phyloP scores from a whole-genome alignment of 2,113 vertebrate genomes.

The Butastur rufipennis region DNA sequence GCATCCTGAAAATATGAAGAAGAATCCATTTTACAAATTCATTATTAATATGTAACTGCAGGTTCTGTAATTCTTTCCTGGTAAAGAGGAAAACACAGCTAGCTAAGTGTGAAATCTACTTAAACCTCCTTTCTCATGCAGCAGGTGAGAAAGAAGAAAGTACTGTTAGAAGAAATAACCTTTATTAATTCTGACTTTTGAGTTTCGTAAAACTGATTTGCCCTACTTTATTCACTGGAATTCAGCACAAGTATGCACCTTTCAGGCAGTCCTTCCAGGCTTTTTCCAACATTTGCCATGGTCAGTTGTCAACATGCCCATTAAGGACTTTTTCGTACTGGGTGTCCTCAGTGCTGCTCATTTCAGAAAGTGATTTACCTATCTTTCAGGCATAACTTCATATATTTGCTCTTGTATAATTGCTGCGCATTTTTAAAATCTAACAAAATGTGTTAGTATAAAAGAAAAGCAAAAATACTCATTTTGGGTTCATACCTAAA shows the following conservation, averaged over 20 bases:
- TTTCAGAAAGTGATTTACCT: not conserved
- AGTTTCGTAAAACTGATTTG: not conserved
- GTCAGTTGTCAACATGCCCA: not conserved
- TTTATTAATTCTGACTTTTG: not conserved
- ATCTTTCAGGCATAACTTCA: not conserved
- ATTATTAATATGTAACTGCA: not conserved
- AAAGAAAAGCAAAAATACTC: not conserved
- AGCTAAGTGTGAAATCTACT: not conserved
- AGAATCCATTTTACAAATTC: not conserved
- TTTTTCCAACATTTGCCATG: not conserved
- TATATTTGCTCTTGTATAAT: not conserved
- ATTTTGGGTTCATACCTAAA: not conserved
- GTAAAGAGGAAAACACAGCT: not conserved
- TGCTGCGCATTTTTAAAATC: not conserved
- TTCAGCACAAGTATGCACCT: not conserved
- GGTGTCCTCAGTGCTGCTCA: not conserved
- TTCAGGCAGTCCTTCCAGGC: not conserved
- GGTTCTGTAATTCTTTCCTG: not conserved
- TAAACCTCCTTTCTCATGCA: not conserved
- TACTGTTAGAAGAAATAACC: not conserved
- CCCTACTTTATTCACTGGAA: not conserved
- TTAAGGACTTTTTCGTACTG: not conserved
- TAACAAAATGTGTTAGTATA: not conserved
- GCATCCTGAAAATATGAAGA: not conserved
- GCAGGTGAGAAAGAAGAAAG: not conserved